Evolutionary conservation across 2,797 vertebrate species (phyloP), one percentile per base, ranked within the genome.

Genomic region (Malacoraja senta): DNA sequence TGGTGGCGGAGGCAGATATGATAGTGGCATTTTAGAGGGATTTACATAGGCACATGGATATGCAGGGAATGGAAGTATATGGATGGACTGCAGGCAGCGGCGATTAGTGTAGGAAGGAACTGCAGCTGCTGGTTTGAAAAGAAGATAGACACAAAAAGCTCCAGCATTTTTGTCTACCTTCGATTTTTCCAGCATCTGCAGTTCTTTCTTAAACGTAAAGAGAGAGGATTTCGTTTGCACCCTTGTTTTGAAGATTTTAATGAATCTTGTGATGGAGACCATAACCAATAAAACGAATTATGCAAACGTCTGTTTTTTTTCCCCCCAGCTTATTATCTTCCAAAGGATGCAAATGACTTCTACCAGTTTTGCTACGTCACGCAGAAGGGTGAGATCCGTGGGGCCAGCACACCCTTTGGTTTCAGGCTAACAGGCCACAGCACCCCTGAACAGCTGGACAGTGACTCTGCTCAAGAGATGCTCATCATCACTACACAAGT

Each of bases 301-400:
- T 63, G 7, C 1, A 88, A 21, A 19, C 8, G 35, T 7, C 4
- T 24, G 8, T 65, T n/a, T 38, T 80, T 86, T 1, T 93, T 94
- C 94, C 61, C 94, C 61, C 61, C 94, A 99, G 98, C 97, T 9
- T 98, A 97, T 94, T 98, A 98, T 95, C 96, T 99, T 76, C 98
- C 98, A 0, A 98, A 97, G 93, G 98, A 99, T 63, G 97, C 98
- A 44, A 95, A 97, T 0, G 97, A 98, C 92, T 97, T 98, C 94
- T 99, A 99, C 95, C 98, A 99, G 96, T 99, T 99, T 96, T 99
- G 98, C 95, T 99, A 99, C 72, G 93, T 99, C 0, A 97, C 98
- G 95, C 95, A 94, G 38, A 94, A 94, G 0, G 97, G 97, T 0
- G 93, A 97, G 92, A 97, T 99, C 86, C 96, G 96, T 77, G 98